phyloP scores from a whole-genome alignment of 2,113 vertebrate genomes.

The Garra rufa region DNA sequence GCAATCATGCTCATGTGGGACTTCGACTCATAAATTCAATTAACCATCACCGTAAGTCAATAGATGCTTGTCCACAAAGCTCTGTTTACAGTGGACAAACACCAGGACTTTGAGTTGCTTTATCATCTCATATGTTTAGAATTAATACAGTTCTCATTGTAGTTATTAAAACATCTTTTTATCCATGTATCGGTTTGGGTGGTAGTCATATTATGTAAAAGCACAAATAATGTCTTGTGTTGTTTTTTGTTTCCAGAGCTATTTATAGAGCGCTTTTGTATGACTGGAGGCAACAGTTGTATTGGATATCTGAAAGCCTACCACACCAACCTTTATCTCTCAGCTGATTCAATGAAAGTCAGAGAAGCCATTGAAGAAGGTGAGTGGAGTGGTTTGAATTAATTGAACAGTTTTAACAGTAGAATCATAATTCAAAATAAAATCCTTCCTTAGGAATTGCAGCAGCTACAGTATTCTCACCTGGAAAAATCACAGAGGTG shows the following conservation, averaged over 20 bases:
- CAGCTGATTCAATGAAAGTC: slow-evolving; percentile 89
- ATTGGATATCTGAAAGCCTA: slow-evolving; percentile 95
- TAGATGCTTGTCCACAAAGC: neutral
- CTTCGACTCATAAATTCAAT: slow-evolving; percentile 95
- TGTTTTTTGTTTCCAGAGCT: slow-evolving; percentile 74
- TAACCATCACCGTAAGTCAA: slow-evolving; percentile 89
- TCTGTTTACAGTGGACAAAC: neutral
- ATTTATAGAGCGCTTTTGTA: slow-evolving; percentile 94
- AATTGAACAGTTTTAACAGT: neutral
- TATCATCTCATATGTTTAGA: neutral
- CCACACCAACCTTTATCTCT: slow-evolving; percentile 95
- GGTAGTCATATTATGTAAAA: neutral
- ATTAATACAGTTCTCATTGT: neutral
- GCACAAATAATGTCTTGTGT: neutral
- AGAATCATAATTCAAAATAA: neutral
- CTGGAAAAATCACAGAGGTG: slow-evolving; percentile 82
- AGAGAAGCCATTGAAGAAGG: slow-evolving; percentile 91
- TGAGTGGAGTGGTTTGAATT: slow-evolving; percentile 65
- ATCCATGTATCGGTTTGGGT: neutral
- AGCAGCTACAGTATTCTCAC: slow-evolving; percentile 93
- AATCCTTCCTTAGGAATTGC: slow-evolving; percentile 82
- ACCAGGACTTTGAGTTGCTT: neutral
- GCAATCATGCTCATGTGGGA: slow-evolving; percentile 92
- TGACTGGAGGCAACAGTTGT: slow-evolving; percentile 95
- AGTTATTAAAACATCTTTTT: neutral